These are phyloP conservation scores for Drosophila formosana DNA, from an alignment of 2,888 invertebrate genomes.

Conservation along the genomic window DNA sequence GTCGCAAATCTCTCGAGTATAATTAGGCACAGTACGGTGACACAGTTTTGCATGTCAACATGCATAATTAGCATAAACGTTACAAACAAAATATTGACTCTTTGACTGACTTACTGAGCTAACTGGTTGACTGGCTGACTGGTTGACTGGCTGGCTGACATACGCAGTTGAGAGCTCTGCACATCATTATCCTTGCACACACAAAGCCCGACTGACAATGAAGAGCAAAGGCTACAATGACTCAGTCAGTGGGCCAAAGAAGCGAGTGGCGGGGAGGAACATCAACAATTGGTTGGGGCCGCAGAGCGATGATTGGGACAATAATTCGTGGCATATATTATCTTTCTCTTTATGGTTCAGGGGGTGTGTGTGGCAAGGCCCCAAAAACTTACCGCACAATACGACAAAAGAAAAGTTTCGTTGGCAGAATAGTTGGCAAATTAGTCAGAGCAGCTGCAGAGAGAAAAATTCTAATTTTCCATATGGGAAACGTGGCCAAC, in stretches of 20 bases:
- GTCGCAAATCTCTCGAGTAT: constrained; percentile 60
- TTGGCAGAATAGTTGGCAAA: constrained; percentile 73
- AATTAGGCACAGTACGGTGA: constrained; percentile 66
- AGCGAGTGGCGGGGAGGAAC: not conserved
- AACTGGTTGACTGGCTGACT: not conserved
- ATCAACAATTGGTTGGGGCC: constrained; percentile 29
- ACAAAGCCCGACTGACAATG: constrained; percentile 9
- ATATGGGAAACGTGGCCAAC: constrained; percentile 70
- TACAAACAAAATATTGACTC: constrained; percentile 74
- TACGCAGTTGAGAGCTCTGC: constrained; percentile 43
- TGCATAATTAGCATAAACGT: constrained; percentile 78
- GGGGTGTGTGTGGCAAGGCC: constrained; percentile 25
- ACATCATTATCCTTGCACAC: constrained; percentile 52
- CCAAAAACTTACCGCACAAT: constrained; percentile 59
- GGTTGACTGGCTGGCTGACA: constrained; percentile 18
- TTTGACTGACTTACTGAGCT: constrained; percentile 46
- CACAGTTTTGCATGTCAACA: constrained; percentile 74
- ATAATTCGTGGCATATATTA: constrained; percentile 69
- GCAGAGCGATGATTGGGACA: constrained; percentile 45
- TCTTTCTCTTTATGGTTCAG: constrained; percentile 5
- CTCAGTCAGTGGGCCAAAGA: constrained; percentile 33
- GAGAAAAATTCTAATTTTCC: constrained; percentile 73
- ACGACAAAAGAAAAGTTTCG: constrained; percentile 52
- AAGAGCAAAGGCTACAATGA: constrained; percentile 26
- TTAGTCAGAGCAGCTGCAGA: constrained; percentile 47